These are phyloP conservation scores for Trichosurus vulpecula DNA, from an alignment of 2,797 vertebrate genomes.

Conservation along the genomic window DNA sequence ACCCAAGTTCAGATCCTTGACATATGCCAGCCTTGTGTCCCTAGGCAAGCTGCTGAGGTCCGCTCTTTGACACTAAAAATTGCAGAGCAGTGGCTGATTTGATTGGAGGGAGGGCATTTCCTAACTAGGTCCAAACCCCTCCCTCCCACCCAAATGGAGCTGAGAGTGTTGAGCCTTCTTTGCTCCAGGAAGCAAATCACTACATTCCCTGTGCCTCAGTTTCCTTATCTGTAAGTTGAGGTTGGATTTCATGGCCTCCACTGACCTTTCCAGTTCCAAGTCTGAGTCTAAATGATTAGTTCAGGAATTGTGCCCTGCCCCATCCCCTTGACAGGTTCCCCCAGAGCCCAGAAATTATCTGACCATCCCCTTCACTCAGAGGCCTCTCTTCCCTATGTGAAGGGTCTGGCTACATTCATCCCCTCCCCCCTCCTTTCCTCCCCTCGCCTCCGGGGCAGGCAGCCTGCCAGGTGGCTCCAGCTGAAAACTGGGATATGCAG, in stretches of 20 bases:
- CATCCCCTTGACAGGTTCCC: too few relatives aligned
- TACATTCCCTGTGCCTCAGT: background rate
- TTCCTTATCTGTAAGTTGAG: background rate
- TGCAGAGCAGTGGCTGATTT: background rate
- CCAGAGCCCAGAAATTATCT: background rate
- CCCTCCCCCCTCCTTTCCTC: background rate
- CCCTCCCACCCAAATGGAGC: background rate
- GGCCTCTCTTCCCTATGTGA: background rate
- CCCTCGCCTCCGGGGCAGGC: background rate
- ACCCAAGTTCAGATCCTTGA: too few relatives aligned
- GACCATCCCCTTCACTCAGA: background rate
- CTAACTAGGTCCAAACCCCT: background rate
- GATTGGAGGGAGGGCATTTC: background rate
- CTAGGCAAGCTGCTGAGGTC: background rate
- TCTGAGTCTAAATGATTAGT: background rate
- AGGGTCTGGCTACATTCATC: background rate
- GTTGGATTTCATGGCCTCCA: background rate
- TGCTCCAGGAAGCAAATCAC: background rate
- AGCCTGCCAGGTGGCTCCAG: conserved; percentile 31
- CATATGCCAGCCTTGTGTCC: accelerated
- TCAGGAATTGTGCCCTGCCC: too few relatives aligned
- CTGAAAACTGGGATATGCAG: conserved; percentile 29
- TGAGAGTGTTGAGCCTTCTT: background rate
- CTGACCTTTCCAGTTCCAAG: too few relatives aligned
- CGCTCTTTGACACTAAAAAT: background rate